A percentile compares a stretch with the other conserved stretches of the same genome.
Conservation (phyloP, 1,140 invertebrate genomes). For the Matsumurasca onukii region DNA sequence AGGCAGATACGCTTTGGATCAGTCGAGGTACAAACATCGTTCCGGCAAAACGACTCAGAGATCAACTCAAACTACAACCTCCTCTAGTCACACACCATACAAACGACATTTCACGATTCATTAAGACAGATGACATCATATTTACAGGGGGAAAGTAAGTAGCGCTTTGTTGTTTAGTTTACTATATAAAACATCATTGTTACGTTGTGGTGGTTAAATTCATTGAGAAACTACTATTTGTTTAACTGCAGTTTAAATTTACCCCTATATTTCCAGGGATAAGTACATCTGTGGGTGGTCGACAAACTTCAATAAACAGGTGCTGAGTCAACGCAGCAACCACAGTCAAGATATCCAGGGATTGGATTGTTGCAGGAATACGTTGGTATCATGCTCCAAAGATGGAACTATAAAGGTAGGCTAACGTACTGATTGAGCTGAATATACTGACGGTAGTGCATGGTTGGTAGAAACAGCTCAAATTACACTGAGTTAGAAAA, state of each 20-base stretch:
- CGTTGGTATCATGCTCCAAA: background rate
- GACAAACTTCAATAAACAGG: background rate
- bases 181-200: no score
- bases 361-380: background rate
- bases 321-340: background rate
- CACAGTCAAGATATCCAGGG: background rate
- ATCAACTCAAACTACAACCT: background rate
- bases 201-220: no score
- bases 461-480: background rate
- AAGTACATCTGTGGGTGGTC: background rate
- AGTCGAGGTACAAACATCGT: background rate
- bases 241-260: no score
- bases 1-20: background rate
- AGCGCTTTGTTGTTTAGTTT: no score
- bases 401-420: background rate
- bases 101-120: conserved; percentile 12
- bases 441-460: background rate
- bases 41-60: background rate
- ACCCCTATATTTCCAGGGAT: background rate
- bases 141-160: conserved; percentile 21
- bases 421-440: background rate
- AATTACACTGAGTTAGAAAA: background rate
- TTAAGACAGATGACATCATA: background rate
- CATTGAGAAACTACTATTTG: no score
- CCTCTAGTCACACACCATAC: background rate